Evolutionary conservation across 2,888 invertebrate genomes (phyloP), one percentile per base, ranked within the genome.

Genomic region (Aspidiotus destructor): DNA sequence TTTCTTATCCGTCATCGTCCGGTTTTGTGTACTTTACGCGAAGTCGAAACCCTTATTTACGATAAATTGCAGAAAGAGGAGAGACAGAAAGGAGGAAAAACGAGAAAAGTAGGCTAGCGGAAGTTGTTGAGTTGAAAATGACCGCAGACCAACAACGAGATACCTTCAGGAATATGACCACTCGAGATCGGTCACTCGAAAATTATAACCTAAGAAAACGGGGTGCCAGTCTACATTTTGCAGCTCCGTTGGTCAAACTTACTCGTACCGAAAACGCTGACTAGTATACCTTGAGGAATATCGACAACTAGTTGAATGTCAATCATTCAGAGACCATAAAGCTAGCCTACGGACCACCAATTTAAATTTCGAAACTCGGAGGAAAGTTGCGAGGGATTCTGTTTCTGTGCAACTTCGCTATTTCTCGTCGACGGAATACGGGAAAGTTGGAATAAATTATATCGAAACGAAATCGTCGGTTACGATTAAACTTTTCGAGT

Each of bases 321-420:
- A n/a, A 48, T 48, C 48, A 48, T 48, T 48, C n/a, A 48, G n/a
- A 48, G 48, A n/a, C 48, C 48, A 48, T 48, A 48, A 48, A 48
- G 48, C 48, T 13, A n/a, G 48, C 10, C 10, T 11, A 48, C 10
- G n/a, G 48, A 28, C 28, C 28, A 28, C 28, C 48, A n/a, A 48
- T 48, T 48, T 48, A 48, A 11, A 48, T 48, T 48, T 48, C 48
- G 48, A 2, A 48, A 48, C 48, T 48, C 10, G 11, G n/a, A 48
- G 11, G n/a, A 48, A 48, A 48, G 48, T 48, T 48, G 48, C n/a
- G 2, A 48, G 48, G 48, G n/a, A 48, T 13, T 13, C n/a, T 13
- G n/a, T 11, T 11, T 48, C 1, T 48, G 48, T 13, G 11, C 2
- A n/a, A n/a, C 48, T 48, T 11, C n/a, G 28, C 28, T 28, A 28